A percentile compares a stretch with the other conserved stretches of the same genome.
These are phyloP conservation scores for Acanthornis magna DNA, from an alignment of 2,797 vertebrate species.

Conservation along the genomic window DNA sequence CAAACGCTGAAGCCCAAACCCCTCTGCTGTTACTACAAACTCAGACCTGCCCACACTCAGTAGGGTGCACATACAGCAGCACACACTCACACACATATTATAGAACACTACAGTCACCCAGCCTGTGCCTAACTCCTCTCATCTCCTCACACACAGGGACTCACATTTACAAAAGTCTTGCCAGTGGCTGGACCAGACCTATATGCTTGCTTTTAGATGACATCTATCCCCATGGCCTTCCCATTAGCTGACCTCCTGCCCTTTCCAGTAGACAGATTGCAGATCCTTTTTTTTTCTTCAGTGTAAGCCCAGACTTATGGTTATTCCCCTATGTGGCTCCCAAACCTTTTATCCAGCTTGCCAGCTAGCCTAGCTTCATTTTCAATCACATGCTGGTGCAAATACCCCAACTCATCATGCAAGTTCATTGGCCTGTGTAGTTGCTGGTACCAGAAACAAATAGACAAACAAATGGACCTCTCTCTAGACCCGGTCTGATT, in stretches of 20 bases:
- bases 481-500: background rate
- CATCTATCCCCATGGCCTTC: background rate
- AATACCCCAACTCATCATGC: background rate
- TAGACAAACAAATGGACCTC: background rate
- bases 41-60: background rate
- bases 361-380: background rate
- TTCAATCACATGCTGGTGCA: background rate
- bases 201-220: background rate
- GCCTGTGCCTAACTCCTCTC: background rate
- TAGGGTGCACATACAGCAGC: too few relatives aligned
- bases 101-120: accelerated
- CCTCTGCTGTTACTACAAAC: background rate
- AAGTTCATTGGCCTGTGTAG: background rate
- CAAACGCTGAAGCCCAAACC: background rate
- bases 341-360: background rate
- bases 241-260: background rate
- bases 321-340: background rate
- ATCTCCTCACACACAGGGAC: background rate
- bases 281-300: background rate
- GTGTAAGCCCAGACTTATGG: background rate
- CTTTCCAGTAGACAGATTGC: background rate
- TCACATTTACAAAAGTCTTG: background rate
- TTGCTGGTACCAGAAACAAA: background rate
- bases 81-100: accelerated
- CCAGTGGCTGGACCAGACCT: background rate